Percentiles rank a stretch among this genome's conserved stretches.
Evolutionary conservation across 2,113 vertebrate species (phyloP).

Genomic region (Rhipidura dahli): DNA sequence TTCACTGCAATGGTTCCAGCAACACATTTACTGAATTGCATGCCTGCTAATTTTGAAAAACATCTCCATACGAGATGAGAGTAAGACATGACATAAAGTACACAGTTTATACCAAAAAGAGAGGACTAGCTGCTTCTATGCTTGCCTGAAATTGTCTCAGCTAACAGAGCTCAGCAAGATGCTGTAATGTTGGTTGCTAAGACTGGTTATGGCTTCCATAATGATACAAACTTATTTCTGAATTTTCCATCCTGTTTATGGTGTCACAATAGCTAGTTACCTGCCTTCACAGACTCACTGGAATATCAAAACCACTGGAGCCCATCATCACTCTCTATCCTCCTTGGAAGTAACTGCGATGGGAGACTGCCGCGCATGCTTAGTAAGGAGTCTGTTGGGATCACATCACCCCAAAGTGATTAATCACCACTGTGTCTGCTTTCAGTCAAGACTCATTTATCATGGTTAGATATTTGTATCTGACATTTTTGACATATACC

Average conservation of each 20-base stretch:
- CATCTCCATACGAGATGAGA: not conserved
- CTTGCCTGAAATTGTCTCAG: not conserved
- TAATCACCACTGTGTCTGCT: not conserved
- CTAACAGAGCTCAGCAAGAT: not conserved
- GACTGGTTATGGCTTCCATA: not conserved
- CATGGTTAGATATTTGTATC: not conserved
- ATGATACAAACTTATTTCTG: not conserved
- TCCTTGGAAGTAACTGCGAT: not conserved
- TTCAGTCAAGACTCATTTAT: not conserved
- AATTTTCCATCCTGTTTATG: not conserved
- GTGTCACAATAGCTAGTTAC: not conserved
- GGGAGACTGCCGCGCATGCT: not conserved
- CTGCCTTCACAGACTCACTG: not conserved
- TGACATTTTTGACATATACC: not conserved
- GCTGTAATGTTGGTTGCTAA: not conserved
- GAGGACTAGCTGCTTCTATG: not conserved
- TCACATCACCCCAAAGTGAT: not conserved
- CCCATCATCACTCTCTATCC: not conserved
- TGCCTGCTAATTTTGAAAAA: conserved; percentile 12
- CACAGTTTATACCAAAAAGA: not conserved
- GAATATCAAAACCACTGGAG: not conserved
- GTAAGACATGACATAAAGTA: not conserved
- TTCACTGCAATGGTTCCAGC: not conserved
- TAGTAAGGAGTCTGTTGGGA: not conserved
- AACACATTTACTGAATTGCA: not conserved